Evolutionary conservation across 2,113 vertebrate genomes (phyloP), one percentile per base, ranked within the genome.

Genomic region (Carassius gibelio): DNA sequence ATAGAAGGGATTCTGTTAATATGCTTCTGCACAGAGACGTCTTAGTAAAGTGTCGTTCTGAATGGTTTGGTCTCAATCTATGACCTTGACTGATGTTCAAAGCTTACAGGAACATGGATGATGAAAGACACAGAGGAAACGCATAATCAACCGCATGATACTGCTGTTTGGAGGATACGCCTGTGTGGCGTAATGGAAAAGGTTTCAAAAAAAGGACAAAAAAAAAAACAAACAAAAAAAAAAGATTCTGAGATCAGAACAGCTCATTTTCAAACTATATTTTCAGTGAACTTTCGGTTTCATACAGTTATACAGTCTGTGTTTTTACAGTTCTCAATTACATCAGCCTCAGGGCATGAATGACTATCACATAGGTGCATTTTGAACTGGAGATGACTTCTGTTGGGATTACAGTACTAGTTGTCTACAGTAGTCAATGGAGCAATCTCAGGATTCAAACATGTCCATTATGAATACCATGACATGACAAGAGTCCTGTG

Each of bases 261-360:
- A 57, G 59, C 62, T 76, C 79, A 30, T 52, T 84, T 30, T 83
- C n/a, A 66, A 66, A 74, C 75, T 59, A 23, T 17, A 45, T 5
- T 72, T 82, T 81, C 42, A 30, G 14, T 26, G 8, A 19, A 17
- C 79, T 68, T 81, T 81, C 74, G n/a, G 62, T 82, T 88, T 82
- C 36, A 45, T 26, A 42, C 9, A 6, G 19, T 59, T 50, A 1
- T 71, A 84, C 82, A 61, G 34, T 64, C 10, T 19, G n/a, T 45
- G 17, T 59, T 36, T 59, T 10, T 61, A 15, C 50, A 15, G 26
- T 38, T 74, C 11, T 17, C 55, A 42, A 79, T 38, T 26, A 23
- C 19, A 68, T 6, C 1, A 0, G 36, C 59, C 50, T 6, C 8
- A 48, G 19, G 48, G 10, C 52, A 42, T 57, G 55, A 21, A 78